Base-by-base conservation (phyloP, 2,113 vertebrate species). In the Gnathonemus echidnorhynchus region DNA sequence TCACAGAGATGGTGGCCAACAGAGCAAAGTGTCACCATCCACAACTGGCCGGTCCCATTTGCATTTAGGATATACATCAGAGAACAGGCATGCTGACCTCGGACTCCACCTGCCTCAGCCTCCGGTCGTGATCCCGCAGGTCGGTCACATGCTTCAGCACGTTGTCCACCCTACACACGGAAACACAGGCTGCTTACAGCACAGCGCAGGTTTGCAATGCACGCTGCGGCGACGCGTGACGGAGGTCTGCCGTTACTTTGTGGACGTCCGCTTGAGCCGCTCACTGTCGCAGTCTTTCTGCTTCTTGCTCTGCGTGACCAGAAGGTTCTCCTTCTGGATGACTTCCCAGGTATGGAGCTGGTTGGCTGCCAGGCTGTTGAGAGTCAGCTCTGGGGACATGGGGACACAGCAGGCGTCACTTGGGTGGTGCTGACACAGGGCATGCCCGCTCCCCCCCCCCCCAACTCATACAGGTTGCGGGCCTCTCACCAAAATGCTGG, bases 251-350 rank as follows among this genome's bases (percentile, higher is more conserved):
- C n/a, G 93, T 95, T 92, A 98, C 97, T 97, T 98, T 91, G 95
- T 91, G 3, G 97, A 97, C 0, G 96, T 97, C 49, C 95, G 93
- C 90, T 95, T 96, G 21, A 98, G 95, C 0, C 96, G 93, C 74
- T 96, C 96, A 0, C 95, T 94, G 93, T 97, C 96, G 5, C 96
- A 96, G 15, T 97, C 97, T 19, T 96, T 93, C 70, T 95, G 94
- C 48, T 91, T 93, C 89, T 96, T 96, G 17, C 93, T 94, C 3
- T 94, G 94, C 0, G 90, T 92, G 1, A 95, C 92, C 19, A 98
- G 94, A 85, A 96, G 94, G 87, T 95, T 97, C 94, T 97, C 97
- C 91, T 97, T 97, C 91, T 97, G 97, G 74, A 96, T 95, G 0
- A 95, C 94, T 88, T 98, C 97, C 97, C 97, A 98, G 0, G 96